Conservation (phyloP, 2,113 vertebrate species). For the Prolemur simus region DNA sequence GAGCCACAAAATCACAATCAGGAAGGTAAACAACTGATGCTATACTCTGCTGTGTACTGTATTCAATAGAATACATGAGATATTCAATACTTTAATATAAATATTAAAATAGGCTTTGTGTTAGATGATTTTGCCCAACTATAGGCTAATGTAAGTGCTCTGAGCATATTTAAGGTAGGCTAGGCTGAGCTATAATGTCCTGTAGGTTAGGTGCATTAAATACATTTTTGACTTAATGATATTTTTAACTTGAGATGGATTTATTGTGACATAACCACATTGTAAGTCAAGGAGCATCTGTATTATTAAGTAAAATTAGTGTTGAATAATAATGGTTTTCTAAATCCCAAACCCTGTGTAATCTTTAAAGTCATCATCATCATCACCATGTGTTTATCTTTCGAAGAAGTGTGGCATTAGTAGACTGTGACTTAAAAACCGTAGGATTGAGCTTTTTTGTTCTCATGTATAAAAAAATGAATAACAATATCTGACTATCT, state of each 20-base stretch:
- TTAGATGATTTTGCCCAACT: background rate
- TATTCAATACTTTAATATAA: background rate
- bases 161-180: background rate
- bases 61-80: background rate
- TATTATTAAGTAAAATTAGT: background rate
- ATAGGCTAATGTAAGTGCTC: background rate
- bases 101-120: background rate
- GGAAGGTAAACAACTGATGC: background rate
- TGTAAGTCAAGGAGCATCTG: background rate
- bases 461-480: background rate
- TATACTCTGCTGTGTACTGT: background rate
- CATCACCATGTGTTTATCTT: background rate
- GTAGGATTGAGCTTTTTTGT: background rate
- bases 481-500: background rate
- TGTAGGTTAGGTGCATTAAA: too few relatives aligned
- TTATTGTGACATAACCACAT: too few relatives aligned
- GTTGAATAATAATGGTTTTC: background rate
- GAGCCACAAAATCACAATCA: background rate
- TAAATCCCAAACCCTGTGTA: background rate
- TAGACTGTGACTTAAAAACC: background rate
- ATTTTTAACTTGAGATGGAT: too few relatives aligned
- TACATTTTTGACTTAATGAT: too few relatives aligned
- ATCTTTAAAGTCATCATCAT: background rate
- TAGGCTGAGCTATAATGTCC: background rate
- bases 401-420: background rate